Evolutionary conservation across 2,797 vertebrate species (phyloP), one percentile per base, ranked within the genome.

Genomic region (Syndactyla subalaris): DNA sequence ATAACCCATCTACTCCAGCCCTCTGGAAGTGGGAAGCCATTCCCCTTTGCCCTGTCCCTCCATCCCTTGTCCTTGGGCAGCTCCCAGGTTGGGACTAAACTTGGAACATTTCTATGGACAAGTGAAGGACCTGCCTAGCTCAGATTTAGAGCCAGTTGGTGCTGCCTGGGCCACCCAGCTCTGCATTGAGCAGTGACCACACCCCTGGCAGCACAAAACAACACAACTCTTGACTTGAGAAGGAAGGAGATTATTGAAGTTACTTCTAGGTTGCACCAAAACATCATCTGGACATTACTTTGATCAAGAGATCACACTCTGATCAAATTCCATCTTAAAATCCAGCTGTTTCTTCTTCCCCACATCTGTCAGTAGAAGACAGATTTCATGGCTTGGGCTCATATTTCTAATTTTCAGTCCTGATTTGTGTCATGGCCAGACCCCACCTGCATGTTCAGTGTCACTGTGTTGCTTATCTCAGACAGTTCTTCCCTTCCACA

Each of bases 1-100:
- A 17, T 20, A 41, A 61, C 34, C 10, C 30, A 27, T 0, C 77
- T 23, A 67, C 1, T 2, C 18, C 34, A 32, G 10, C 0, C 22
- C 36, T 67, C 7, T 43, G 32, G 2, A 30, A 46, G 30, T 55
- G 15, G 14, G 22, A 75, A 82, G 4, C 8, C 26, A 48, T 23
- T 61, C 9, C 21, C 14, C 16, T 12, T 1, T 32, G 24, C 67
- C 9, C 21, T 46, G 46, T 19, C 30, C 2, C 12, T 81, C 46
- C 68, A 59, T 7, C 4, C 16, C 34, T 52, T 36, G 3, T 23
- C 34, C 34, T 43, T 43, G 41, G 41, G 41, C 41, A 43, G 41
- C 41, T 43, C 41, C 41, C 41, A 43, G 41, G 41, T 17, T 43
- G 41, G 41, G 41, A 43, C 41, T 43, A 43, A 43, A 43, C 41